Conservation (phyloP, 2,113 vertebrate species). For the Poeciliopsis turrubarensis region DNA sequence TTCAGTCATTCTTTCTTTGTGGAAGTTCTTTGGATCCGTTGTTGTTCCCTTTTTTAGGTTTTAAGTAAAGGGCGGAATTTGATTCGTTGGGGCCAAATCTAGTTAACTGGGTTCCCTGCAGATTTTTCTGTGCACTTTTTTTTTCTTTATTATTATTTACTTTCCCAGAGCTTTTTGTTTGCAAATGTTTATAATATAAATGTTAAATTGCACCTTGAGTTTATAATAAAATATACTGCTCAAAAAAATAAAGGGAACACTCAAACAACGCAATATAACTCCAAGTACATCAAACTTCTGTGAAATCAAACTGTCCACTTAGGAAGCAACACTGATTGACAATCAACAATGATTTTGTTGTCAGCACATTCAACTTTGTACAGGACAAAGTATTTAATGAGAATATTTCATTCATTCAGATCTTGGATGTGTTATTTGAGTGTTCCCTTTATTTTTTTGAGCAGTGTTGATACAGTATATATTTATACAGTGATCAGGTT, state of each 20-base stretch:
- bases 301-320: too few species aligned
- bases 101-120: background rate
- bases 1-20: constrained; percentile 14
- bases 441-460: too few species aligned
- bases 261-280: too few species aligned
- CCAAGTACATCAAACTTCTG: too few species aligned
- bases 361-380: too few species aligned
- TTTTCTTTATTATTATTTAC: background rate
- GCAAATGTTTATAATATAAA: background rate
- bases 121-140: background rate
- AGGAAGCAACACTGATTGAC: too few species aligned
- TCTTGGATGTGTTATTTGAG: too few species aligned
- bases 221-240: background rate
- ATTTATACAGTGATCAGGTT: background rate
- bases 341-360: too few species aligned
- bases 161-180: background rate
- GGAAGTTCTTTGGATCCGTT: background rate
- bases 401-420: too few species aligned
- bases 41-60: background rate
- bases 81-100: background rate
- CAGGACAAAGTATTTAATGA: too few species aligned
- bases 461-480: too few species aligned
- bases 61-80: background rate
- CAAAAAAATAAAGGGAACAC: too few species aligned
- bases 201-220: background rate